Evolutionary conservation across 2,113 vertebrate genomes (phyloP), one percentile per base, ranked within the genome.

Genomic region (Calcarius ornatus): DNA sequence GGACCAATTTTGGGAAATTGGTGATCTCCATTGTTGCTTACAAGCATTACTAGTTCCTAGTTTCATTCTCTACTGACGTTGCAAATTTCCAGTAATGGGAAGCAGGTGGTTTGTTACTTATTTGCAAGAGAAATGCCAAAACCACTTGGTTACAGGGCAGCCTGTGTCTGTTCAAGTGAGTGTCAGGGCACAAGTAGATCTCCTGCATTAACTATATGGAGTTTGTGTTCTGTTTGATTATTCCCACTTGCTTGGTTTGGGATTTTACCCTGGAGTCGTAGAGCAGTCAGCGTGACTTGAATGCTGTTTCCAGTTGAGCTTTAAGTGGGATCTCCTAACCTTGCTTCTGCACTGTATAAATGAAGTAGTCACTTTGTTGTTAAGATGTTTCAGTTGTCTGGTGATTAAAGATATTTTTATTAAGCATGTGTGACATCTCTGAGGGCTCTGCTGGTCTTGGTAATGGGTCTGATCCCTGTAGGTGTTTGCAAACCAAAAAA

Each of bases 11-110:
- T 9, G 63, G 53, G 70, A 40, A 50, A 15, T 9, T 0, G 1
- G 2, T 87, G 53, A 4, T 28, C 40, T 64, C n/a, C 13, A 0
- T 19, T 81, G 40, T 35, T 3, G 4, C 15, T 78, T 40, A 16
- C 0, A 40, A 17, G 21, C 33, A 6, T 60, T 23, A 4, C 3
- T 65, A 2, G 7, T 12, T 48, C 6, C 5, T 53, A 11, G 15
- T 78, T 76, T n/a, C 23, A 10, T 57, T 68, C n/a, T 53, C 2
- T 47, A 64, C 68, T 47, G 28, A 31, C 18, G 4, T 7, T 23
- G 40, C 17, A 9, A 11, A 13, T 53, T 40, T n/a, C 59, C 81
- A 54, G 16, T 56, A 43, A 11, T 8, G 33, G 15, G 50, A 56
- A 81, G 20, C 17, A 71, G n/a, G 17, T 48, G 43, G 56, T 37